phyloP scores from a whole-genome alignment of 2,888 invertebrate species.

The Oeneis ivallda region DNA sequence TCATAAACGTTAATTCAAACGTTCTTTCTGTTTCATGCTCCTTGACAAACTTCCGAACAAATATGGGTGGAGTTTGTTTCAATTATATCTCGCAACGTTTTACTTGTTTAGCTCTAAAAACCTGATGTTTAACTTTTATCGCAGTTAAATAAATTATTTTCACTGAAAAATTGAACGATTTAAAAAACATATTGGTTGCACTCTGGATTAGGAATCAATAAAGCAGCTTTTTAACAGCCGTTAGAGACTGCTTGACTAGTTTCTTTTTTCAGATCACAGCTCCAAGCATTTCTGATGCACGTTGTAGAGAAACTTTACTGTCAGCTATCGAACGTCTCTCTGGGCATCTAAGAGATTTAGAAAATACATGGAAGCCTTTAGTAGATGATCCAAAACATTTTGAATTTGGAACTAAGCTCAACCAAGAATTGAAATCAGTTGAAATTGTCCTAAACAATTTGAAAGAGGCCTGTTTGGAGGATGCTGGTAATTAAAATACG shows the following conservation, averaged over 20 bases:
- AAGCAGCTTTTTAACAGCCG: too few relatives aligned
- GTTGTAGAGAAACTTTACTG: slow-evolving; percentile 58
- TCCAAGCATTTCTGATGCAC: slow-evolving; percentile 55
- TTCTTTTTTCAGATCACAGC: slow-evolving; percentile 38
- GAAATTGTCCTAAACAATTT: slow-evolving; percentile 25
- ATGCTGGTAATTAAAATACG: slow-evolving; percentile 19
- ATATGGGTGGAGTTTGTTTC: background rate
- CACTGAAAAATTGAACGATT: too few relatives aligned
- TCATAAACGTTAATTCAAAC: background rate
- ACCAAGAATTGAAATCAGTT: slow-evolving; percentile 22
- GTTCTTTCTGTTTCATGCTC: background rate
- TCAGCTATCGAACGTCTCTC: slow-evolving; percentile 48
- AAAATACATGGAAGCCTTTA: slow-evolving; percentile 27
- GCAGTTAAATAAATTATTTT: background rate
- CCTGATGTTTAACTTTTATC: too few relatives aligned
- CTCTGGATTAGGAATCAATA: too few relatives aligned
- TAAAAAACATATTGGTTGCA: too few relatives aligned
- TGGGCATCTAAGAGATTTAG: slow-evolving; percentile 14
- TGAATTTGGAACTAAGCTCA: slow-evolving; percentile 19
- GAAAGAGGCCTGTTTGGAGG: slow-evolving; percentile 26
- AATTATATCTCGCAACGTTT: too few relatives aligned
- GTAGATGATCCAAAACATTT: slow-evolving; percentile 12
- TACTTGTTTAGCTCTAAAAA: too few relatives aligned
- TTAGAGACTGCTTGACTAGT: too few relatives aligned
- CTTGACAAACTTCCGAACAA: background rate